phyloP scores from a whole-genome alignment of 2,888 invertebrate species.

The Xestia sexstrigata region DNA sequence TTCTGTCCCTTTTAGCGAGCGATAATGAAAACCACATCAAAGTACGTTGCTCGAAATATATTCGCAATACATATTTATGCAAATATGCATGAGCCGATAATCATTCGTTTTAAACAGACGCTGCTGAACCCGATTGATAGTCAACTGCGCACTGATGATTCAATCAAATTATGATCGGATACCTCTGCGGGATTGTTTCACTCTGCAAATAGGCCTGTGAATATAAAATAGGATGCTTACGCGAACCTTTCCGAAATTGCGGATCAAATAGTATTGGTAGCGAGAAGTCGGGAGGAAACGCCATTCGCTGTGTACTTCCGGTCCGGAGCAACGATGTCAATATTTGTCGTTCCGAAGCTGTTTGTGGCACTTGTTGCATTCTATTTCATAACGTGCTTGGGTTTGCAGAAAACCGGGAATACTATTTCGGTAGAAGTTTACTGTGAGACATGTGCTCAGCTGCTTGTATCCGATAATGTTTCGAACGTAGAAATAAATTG shows the following conservation, averaged over 20 bases:
- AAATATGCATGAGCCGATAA: slow-evolving; percentile 23
- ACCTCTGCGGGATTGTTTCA: slow-evolving; percentile 37
- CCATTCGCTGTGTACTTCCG: slow-evolving; percentile 69
- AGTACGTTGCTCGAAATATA: slow-evolving; percentile 12
- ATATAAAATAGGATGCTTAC: slow-evolving; percentile 47
- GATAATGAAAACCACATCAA: slow-evolving; percentile 50
- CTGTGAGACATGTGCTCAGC: slow-evolving; percentile 4
- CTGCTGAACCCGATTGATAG: slow-evolving; percentile 28
- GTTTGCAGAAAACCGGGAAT: slow-evolving; percentile 18
- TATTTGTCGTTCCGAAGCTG: slow-evolving; percentile 60
- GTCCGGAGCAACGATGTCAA: slow-evolving; percentile 64
- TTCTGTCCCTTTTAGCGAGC: slow-evolving; percentile 13
- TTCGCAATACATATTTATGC: slow-evolving; percentile 34
- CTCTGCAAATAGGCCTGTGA: slow-evolving; percentile 35
- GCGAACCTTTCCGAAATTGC: slow-evolving; percentile 56
- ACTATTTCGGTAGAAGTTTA: slow-evolving; percentile 19
- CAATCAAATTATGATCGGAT: slow-evolving; percentile 47
- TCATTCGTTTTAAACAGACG: slow-evolving; percentile 35
- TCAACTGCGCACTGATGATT: slow-evolving; percentile 40
- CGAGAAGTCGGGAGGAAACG: slow-evolving; percentile 64
- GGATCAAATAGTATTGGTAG: slow-evolving; percentile 54
- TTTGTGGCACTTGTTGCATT: slow-evolving; percentile 68
- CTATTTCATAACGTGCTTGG: slow-evolving; percentile 37
- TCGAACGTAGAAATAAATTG: background rate
- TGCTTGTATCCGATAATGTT: slow-evolving; percentile 11